phyloP scores from a whole-genome alignment of 2,888 invertebrate species.

The Trypoxylon attenuatum region DNA sequence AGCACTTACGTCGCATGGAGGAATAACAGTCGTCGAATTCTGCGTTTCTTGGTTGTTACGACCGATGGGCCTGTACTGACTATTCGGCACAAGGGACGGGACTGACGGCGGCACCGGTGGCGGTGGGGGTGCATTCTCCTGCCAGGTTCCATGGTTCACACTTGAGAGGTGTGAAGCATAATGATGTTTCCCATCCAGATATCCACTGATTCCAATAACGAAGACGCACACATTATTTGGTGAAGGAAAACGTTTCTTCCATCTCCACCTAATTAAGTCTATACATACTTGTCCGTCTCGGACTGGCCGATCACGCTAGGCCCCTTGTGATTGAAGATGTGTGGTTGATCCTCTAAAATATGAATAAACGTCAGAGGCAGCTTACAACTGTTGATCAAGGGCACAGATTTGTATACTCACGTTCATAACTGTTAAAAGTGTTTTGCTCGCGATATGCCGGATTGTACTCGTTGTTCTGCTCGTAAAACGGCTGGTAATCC shows the following conservation, averaged over 20 bases:
- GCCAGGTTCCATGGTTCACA: conserved; percentile 60
- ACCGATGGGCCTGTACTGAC: conserved; percentile 44
- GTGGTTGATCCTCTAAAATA: conserved; percentile 60
- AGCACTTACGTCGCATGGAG: conserved; percentile 55
- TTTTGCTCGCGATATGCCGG: conserved; percentile 53
- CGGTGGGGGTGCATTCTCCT: conserved; percentile 52
- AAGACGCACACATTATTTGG: background rate
- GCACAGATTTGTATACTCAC: conserved; percentile 52
- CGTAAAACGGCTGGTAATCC: conserved; percentile 66
- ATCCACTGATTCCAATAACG: conserved; percentile 27
- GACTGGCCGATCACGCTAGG: conserved; percentile 61
- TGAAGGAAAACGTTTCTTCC: too few relatives aligned
- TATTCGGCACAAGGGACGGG: too few relatives aligned
- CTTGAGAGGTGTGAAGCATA: conserved; percentile 57
- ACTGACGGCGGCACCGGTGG: too few relatives aligned
- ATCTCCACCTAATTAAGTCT: background rate
- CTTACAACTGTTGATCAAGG: background rate
- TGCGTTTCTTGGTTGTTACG: conserved; percentile 38
- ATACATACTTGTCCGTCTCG: conserved; percentile 50
- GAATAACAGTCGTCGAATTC: conserved; percentile 44
- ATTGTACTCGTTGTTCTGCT: conserved; percentile 63
- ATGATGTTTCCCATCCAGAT: conserved; percentile 34
- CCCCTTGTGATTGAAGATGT: conserved; percentile 67
- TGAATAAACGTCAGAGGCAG: background rate
- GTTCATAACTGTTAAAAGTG: conserved; percentile 60